phyloP scores from a whole-genome alignment of 2,888 invertebrate genomes.

The Polyommatus icarus region DNA sequence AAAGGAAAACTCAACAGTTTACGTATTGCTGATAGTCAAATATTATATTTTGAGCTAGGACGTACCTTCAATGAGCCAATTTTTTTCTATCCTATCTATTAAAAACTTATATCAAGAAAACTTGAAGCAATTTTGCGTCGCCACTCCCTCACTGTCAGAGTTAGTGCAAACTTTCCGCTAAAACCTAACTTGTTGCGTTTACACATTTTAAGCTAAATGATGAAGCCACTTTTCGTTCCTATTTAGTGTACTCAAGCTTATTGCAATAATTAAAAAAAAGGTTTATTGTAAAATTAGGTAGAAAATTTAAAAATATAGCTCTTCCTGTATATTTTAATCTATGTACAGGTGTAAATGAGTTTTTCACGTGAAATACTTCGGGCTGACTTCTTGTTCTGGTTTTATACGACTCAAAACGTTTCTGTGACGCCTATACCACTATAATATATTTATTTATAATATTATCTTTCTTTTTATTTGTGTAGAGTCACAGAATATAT shows the following conservation, averaged over 20 bases:
- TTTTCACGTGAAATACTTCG: not conserved
- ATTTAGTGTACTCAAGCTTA: not conserved
- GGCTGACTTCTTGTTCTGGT: too few relatives aligned
- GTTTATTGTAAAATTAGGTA: too few relatives aligned
- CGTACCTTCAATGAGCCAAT: not conserved
- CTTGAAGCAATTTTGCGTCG: not conserved
- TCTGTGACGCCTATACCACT: too few relatives aligned
- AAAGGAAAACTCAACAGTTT: too few relatives aligned
- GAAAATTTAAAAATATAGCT: not conserved
- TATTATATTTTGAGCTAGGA: too few relatives aligned
- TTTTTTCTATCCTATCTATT: not conserved
- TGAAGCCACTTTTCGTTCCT: not conserved
- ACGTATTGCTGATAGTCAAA: too few relatives aligned
- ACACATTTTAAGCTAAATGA: constrained; percentile 26
- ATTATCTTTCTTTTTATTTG: too few relatives aligned
- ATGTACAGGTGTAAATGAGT: constrained; percentile 13
- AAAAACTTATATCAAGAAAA: not conserved
- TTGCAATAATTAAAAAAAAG: not conserved
- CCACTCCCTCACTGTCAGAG: constrained; percentile 8
- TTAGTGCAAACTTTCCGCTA: not conserved
- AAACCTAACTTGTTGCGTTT: constrained; percentile 2
- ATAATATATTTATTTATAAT: too few relatives aligned
- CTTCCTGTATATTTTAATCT: not conserved
- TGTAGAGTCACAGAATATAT: too few relatives aligned
- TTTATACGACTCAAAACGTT: too few relatives aligned